Evolutionary conservation across 2,113 vertebrate genomes (phyloP), one percentile per base, ranked within the genome.

Genomic region (Albula glossodonta): DNA sequence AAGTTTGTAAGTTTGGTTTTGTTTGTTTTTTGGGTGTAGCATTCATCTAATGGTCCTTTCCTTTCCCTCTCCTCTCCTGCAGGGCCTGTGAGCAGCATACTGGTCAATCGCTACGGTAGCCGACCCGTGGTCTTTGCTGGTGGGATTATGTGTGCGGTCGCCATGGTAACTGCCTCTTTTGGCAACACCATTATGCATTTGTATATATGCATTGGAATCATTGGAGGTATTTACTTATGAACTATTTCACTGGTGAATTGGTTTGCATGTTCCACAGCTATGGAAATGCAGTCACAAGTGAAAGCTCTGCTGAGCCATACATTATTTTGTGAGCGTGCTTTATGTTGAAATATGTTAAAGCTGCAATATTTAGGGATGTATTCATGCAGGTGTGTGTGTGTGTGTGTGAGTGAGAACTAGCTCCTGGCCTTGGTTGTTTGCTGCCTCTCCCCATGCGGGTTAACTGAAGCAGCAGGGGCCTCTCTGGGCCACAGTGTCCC

Each of bases 81-180:
- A 97, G 96, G 95, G 89, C 95, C 95, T 7, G 87, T 96, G 53
- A 96, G 95, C 94, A 96, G 96, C 51, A 89, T 95, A 81, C 87
- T 96, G 81, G 96, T 97, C 7, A 94, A 90, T 80, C 95, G 94
- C 84, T 96, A 94, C 82, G 96, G 96, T 87, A 97, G 96, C 89
- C 95, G 96, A 9, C 95, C 96, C 0, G 90, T 96, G 74, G 96
- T 97, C 53, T 96, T 96, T 25, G 57, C 92, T 0, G 96, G 96
- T 74, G 96, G 96, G 78, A 87, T 96, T 49, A 90, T 96, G 89
- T 96, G 95, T 89, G 94, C 93, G 0, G 51, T 92, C 50, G 95
- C 94, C 1, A 96, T 97, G 96, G 90, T 95, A 56, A 89, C 94
- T 1, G 96, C 96, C 0, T 92, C 95, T 50, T 96, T 97, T 90